phyloP scores from a whole-genome alignment of 2,888 invertebrate species.

The Latrodectus hesperus region DNA sequence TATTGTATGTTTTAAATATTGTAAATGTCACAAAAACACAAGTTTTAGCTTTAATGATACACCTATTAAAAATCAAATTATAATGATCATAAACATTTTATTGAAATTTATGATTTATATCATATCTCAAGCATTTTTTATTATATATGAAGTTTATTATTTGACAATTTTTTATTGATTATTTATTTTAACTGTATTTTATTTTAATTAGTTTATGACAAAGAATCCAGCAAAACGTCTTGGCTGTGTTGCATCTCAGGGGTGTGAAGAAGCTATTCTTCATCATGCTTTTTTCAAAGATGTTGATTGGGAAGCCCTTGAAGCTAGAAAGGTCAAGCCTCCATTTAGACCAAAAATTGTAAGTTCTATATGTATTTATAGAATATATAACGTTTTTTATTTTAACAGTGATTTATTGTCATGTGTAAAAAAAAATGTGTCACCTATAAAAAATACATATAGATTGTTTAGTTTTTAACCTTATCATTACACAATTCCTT shows the following conservation, averaged over 20 bases:
- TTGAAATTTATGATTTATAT: too few species aligned
- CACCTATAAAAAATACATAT: too few species aligned
- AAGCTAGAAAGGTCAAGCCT: constrained; percentile 91
- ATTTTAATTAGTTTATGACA: constrained; percentile 89
- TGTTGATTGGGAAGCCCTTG: constrained; percentile 96
- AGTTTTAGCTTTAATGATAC: too few species aligned
- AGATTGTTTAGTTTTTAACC: too few species aligned
- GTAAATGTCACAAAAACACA: too few species aligned
- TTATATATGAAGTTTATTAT: too few species aligned
- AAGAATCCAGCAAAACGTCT: constrained; percentile 95
- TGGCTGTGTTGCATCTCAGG: constrained; percentile 87
- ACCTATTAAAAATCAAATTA: too few species aligned
- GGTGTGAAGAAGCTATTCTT: constrained; percentile 89
- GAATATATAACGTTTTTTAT: not conserved
- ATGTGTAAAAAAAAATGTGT: not conserved
- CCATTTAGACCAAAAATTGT: constrained; percentile 99
- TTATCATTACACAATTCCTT: too few species aligned
- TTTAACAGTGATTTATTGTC: not conserved
- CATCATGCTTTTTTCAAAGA: constrained; percentile 92
- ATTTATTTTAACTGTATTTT: not conserved
- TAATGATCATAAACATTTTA: too few species aligned
- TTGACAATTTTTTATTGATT: too few species aligned
- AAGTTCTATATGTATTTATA: constrained; percentile 75
- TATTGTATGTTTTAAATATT: too few species aligned
- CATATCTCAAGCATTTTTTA: too few species aligned